Evolutionary conservation across 2,113 vertebrate species (phyloP), one percentile per base, ranked within the genome.

Genomic region (Cercocebus atys): DNA sequence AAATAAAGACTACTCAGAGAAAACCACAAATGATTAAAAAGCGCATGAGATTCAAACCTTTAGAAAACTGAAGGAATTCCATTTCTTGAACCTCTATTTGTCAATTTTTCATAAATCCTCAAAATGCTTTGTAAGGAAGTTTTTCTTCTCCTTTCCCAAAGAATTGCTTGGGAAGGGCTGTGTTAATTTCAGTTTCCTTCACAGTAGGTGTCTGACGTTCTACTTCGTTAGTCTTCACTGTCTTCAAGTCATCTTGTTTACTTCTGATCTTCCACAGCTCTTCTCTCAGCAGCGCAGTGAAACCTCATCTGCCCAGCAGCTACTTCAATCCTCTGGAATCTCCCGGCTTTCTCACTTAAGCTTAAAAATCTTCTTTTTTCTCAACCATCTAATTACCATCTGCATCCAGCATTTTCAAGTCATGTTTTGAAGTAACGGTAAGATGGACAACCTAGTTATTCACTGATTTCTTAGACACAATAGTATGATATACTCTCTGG

Each of bases 61-160:
- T 30, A 76, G 79, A 64, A 66, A 52, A 76, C 47, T 50, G 17
- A 84, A 55, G n/a, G 22, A 66, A 45, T n/a, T 52, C 18, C 68
- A 50, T 66, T 66, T 68, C 38, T 23, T 66, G 78, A 25, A 50
- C 12, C 45, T 32, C 93, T 25, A 40, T 38, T 94, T 72, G 50
- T 38, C 47, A 38, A 50, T 66, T 84, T 90, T 30, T 32, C 35
- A 30, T 23, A 14, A 23, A 32, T 50, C 98, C 99, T 98, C 79
- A 97, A 95, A 99, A 99, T 61, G 99, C 98, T 23, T 98, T 98
- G 97, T 99, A 99, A 84, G 97, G 99, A 94, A 99, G 97, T 92
- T 99, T 99, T 43, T 99, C 97, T 97, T 99, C 99, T 95, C 96
- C 98, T 97, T 97, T 99, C 9, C 99, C 99, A 95, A 99, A 99